Percentiles rank a stretch among this genome's conserved stretches.
phyloP scores from a whole-genome alignment of 2,888 invertebrate genomes.

The Diplazon laetatorius region DNA sequence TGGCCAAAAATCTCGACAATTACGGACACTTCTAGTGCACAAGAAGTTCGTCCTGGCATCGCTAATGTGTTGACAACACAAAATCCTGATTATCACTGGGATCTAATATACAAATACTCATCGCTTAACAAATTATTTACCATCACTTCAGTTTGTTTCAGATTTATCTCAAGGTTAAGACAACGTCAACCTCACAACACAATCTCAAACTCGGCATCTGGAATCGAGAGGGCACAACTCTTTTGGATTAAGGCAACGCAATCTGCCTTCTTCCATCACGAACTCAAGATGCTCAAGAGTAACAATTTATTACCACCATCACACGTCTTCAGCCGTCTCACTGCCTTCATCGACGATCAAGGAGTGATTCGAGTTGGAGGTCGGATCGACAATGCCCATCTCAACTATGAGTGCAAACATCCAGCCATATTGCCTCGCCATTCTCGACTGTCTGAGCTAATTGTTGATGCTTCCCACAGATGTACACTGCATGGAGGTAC shows the following conservation, averaged over 20 bases:
- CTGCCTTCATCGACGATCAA: not conserved
- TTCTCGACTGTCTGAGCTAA: conserved; percentile 31
- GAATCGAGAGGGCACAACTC: not conserved
- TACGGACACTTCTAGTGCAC: no score
- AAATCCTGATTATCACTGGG: not conserved
- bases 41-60: no score
- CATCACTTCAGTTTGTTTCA: not conserved
- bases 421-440: conserved; percentile 53
- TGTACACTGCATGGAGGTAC: conserved; percentile 61
- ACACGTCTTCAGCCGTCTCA: not conserved
- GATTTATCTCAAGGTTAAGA: no score
- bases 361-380: conserved; percentile 11
- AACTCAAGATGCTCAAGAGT: no score
- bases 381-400: not conserved
- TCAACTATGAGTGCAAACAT: conserved; percentile 46
- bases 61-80: no score
- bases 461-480: conserved; percentile 58
- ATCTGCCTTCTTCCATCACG: no score
- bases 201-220: no score
- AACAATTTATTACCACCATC: no score
- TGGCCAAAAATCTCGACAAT: no score
- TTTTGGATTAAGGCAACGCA: not conserved
- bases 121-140: not conserved
- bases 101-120: conserved; percentile 1
- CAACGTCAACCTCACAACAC: no score